These are phyloP conservation scores for Incurvaria masculella DNA, from an alignment of 2,888 invertebrate species.

Conservation along the genomic window DNA sequence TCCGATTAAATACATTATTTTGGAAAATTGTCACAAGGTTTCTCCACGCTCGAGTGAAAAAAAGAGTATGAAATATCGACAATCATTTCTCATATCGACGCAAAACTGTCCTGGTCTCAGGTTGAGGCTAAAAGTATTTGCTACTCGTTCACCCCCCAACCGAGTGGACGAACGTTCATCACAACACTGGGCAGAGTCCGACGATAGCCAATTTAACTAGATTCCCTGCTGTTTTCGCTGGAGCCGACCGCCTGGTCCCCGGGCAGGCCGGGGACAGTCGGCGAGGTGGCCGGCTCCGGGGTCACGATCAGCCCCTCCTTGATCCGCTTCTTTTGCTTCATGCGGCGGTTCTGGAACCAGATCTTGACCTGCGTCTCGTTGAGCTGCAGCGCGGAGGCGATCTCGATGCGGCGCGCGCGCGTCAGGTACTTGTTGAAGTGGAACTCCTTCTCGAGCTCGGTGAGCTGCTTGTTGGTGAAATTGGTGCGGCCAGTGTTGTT, in stretches of 20 bases:
- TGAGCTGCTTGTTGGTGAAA: conserved; percentile 98
- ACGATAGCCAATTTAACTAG: conserved; percentile 57
- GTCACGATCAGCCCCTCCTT: conserved; percentile 81
- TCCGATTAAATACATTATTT: too few relatives aligned
- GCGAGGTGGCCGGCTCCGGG: conserved; percentile 54
- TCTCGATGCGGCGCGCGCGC: conserved; percentile 94
- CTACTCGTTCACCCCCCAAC: background rate
- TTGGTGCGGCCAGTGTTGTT: conserved; percentile 95
- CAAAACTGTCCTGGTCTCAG: background rate
- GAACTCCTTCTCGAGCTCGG: conserved; percentile 98
- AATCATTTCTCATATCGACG: background rate
- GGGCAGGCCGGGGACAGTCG: conserved; percentile 36
- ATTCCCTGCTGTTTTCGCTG: conserved; percentile 72
- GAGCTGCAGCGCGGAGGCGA: conserved; percentile 91
- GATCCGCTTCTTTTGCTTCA: conserved; percentile 98
- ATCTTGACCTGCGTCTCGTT: conserved; percentile 98
- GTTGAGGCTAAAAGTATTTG: background rate
- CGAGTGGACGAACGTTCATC: background rate
- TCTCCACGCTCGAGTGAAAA: background rate
- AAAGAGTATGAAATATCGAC: background rate
- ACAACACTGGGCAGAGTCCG: background rate
- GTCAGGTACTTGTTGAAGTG: conserved; percentile 99
- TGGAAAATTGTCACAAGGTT: too few relatives aligned
- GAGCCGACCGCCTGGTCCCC: conserved; percentile 45
- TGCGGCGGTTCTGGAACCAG: conserved; percentile 98